These are phyloP conservation scores for Aethes cnicana DNA, from an alignment of 2,888 invertebrate genomes.

Conservation along the genomic window DNA sequence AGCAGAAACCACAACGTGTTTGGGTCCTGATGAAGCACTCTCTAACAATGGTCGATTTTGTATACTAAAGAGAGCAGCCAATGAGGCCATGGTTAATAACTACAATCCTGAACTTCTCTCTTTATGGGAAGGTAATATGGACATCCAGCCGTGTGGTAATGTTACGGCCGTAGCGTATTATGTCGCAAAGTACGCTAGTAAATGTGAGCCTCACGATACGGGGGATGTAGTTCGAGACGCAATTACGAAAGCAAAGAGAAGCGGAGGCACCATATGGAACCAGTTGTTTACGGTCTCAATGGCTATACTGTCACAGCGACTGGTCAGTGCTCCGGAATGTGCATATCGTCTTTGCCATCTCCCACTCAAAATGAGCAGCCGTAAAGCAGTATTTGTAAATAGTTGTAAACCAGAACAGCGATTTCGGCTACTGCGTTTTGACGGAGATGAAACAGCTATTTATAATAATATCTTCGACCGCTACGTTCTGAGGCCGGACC, in stretches of 20 bases:
- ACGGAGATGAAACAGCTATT: constrained; percentile 37
- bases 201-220: constrained; percentile 41
- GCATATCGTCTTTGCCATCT: constrained; percentile 45
- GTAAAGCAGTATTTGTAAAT: constrained; percentile 43
- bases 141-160: constrained; percentile 48
- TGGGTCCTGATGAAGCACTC: constrained; percentile 43
- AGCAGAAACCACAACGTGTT: constrained; percentile 36
- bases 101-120: constrained; percentile 41
- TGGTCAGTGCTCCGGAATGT: constrained; percentile 43
- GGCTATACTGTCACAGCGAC: constrained; percentile 39
- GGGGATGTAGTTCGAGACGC: constrained; percentile 40
- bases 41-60: constrained; percentile 45
- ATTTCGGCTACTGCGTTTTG: constrained; percentile 41
- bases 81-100: constrained; percentile 43
- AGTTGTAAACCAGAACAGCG: constrained; percentile 42
- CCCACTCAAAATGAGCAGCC: constrained; percentile 36
- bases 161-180: constrained; percentile 47
- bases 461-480: constrained; percentile 43
- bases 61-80: constrained; percentile 38
- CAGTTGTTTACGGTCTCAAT: constrained; percentile 41
- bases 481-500: constrained; percentile 33
- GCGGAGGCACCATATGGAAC: constrained; percentile 35
- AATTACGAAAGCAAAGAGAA: constrained; percentile 35
- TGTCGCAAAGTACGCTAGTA: constrained; percentile 43
- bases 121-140: constrained; percentile 48